Evolutionary conservation across 2,113 vertebrate species (phyloP), one percentile per base, ranked within the genome.

Genomic region (Dissostichus mawsoni): DNA sequence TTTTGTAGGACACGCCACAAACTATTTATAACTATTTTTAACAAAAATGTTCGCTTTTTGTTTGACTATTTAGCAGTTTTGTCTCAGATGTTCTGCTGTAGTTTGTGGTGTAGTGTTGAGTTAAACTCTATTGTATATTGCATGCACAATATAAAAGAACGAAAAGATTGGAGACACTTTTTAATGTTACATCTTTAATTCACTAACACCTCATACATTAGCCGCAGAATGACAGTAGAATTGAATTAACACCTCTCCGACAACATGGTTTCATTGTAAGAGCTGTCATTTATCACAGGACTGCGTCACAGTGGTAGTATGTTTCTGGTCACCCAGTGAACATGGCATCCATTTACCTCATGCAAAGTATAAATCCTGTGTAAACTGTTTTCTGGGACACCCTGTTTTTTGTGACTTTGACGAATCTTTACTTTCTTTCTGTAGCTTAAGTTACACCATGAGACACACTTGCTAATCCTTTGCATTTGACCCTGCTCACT

Each of bases 381-480:
- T 41, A 10, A 44, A 65, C 23, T 1, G 20, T 20, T 45, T 67
- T 53, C 23, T 48, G 3, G 10, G 25, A 41, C 14, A 14, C 74
- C 51, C 52, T 56, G 72, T 53, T 13, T 3, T 11, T 1, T 47
- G 2, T 2, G 11, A 20, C n/a, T 67, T 11, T 50, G 64, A 59
- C n/a, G 52, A 57, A 33, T 73, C 23, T 57, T 73, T 18, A 45
- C 51, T 55, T 69, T 16, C 16, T 8, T 69, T 13, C 18, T 51
- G 20, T 41, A 76, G 13, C 47, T 81, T 59, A 53, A 72, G 16
- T 79, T 41, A 36, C 11, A 8, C 5, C 25, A 55, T 51, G 17
- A 70, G 44, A 69, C 41, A 61, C 9, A 5, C 20, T 62, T 71
- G 16, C 75, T 79, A 89, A 80, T 56, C 48, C 25, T 80, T 23